These are phyloP conservation scores for Hydrozoanthus tunicans DNA, from an alignment of 64 coral and sea anemone genomes.

Conservation along the genomic window DNA sequence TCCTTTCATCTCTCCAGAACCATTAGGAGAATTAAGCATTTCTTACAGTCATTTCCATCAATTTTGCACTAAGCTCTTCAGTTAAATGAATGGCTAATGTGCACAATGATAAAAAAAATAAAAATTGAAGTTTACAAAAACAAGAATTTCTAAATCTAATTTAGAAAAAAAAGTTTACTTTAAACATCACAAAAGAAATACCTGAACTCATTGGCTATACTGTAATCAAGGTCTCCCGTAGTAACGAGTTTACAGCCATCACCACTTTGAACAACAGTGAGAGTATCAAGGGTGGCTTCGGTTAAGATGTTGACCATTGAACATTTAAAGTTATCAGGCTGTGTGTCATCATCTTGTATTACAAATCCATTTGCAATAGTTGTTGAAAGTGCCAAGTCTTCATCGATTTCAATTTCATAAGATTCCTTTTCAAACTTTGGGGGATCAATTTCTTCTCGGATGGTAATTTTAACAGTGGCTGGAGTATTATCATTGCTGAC, in stretches of 20 bases:
- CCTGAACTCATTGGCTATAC: slow-evolving; percentile 26
- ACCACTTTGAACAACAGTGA: slow-evolving; percentile 9
- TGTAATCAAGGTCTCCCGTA: slow-evolving; percentile 10
- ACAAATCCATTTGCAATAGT: slow-evolving; percentile 27
- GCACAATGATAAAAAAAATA: no score
- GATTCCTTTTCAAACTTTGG: slow-evolving; percentile 25
- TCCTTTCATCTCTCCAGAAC: no score
- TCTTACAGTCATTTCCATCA: no score
- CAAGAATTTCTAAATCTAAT: no score
- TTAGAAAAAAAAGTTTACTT: background rate
- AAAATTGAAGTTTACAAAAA: no score
- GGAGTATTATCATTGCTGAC: background rate
- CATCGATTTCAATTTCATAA: slow-evolving; percentile 6
- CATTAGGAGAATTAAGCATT: no score
- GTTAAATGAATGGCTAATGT: no score
- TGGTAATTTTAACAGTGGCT: slow-evolving; percentile 24
- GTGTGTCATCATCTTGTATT: slow-evolving; percentile 43
- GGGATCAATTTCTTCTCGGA: slow-evolving; percentile 15
- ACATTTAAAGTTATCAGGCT: slow-evolving; percentile 27
- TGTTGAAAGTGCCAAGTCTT: slow-evolving; percentile 10
- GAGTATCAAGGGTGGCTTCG: background rate
- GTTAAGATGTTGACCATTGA: slow-evolving; percentile 38
- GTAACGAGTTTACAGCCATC: slow-evolving; percentile 45
- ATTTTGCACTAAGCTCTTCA: no score
- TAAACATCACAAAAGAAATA: background rate